Conservation (phyloP, 2,888 invertebrate genomes). For the Urechis unicinctus region DNA sequence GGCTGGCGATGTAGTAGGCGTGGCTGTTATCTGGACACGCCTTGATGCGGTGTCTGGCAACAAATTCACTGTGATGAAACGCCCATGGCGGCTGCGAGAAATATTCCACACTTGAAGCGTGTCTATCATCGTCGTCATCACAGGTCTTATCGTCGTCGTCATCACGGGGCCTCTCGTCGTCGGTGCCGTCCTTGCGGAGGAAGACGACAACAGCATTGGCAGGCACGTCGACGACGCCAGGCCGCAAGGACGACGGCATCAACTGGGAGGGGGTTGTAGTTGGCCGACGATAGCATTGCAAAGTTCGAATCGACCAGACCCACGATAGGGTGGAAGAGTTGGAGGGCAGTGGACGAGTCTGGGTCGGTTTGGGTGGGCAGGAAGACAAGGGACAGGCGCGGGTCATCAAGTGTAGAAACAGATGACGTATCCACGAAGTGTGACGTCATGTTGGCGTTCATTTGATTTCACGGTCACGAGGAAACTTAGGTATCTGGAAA, state of each 20-base stretch:
- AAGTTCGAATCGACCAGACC: neutral
- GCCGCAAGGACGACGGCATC: neutral
- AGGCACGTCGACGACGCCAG: neutral
- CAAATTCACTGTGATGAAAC: neutral
- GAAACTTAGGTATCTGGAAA: too few relatives aligned
- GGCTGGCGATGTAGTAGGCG: neutral
- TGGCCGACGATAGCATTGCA: neutral
- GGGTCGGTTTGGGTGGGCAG: neutral
- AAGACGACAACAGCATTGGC: neutral
- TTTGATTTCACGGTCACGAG: too few relatives aligned
- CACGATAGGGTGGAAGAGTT: neutral
- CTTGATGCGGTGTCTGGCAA: neutral
- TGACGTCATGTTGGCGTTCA: too few relatives aligned
- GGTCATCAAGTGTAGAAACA: too few relatives aligned
- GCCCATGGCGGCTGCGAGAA: neutral
- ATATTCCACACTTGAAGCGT: neutral
- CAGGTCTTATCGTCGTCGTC: neutral
- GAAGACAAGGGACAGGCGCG: neutral
- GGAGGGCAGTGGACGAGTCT: neutral
- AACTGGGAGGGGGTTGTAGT: neutral
- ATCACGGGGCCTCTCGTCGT: too few relatives aligned
- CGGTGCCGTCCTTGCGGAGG: neutral
- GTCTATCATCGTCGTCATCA: neutral
- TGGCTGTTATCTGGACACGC: neutral
- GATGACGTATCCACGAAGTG: too few relatives aligned